Evolutionary conservation across 2,797 vertebrate species (phyloP).

Genomic region (Buphagus erythrorhynchus): DNA sequence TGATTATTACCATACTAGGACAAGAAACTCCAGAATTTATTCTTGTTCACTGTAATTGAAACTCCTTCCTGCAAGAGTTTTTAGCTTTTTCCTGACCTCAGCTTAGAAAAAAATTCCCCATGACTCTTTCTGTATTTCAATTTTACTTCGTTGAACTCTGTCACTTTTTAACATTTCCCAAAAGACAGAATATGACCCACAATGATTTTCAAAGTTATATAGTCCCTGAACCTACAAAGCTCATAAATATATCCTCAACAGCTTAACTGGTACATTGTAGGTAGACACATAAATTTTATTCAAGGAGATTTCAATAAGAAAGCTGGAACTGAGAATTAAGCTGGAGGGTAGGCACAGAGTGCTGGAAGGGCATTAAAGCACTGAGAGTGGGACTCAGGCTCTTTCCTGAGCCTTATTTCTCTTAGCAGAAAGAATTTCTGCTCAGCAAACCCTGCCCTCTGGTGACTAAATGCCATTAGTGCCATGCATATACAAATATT

Average conservation of each 20-base stretch:
- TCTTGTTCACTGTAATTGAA: constrained; percentile 5
- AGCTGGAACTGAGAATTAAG: neutral
- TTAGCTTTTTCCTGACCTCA: neutral
- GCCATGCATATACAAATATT: neutral
- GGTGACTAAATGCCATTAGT: constrained; percentile 49
- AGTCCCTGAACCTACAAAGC: neutral
- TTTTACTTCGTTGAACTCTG: neutral
- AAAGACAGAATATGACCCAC: neutral
- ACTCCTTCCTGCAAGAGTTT: neutral
- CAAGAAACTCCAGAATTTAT: neutral
- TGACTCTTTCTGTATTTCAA: neutral
- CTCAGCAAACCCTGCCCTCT: constrained; percentile 79
- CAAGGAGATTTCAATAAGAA: neutral
- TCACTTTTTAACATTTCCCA: neutral
- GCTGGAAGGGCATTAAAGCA: neutral
- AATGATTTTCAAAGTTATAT: neutral
- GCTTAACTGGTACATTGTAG: neutral
- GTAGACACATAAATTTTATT: neutral
- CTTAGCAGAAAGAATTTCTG: neutral
- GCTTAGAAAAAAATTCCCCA: neutral
- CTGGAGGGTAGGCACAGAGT: neutral
- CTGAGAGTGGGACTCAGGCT: neutral
- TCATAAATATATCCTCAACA: neutral
- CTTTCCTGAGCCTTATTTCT: neutral
- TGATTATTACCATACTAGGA: neutral